These are phyloP conservation scores for Diachasma alloeum DNA, from an alignment of 1,140 invertebrate genomes.

Conservation along the genomic window DNA sequence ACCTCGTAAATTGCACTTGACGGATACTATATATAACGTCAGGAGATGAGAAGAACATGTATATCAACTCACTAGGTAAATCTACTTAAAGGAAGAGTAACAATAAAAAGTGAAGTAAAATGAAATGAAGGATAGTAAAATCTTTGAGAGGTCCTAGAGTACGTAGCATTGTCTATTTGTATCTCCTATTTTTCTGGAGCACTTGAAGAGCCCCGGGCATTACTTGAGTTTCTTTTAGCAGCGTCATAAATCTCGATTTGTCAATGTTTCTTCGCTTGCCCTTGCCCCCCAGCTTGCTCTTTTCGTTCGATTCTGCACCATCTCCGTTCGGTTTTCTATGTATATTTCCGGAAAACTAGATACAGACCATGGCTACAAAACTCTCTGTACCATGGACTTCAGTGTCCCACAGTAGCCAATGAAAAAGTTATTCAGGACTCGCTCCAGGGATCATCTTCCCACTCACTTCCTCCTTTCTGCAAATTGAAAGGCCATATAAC, in stretches of 20 bases:
- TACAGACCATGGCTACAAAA: background rate
- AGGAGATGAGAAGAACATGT: background rate
- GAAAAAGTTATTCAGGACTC: background rate
- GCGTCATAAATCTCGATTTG: constrained; percentile 52
- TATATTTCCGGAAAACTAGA: background rate
- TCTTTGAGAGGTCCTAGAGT: background rate
- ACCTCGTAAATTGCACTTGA: background rate
- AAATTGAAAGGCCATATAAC: background rate
- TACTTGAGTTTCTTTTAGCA: constrained; percentile 22
- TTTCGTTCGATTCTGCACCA: background rate
- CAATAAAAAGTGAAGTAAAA: background rate
- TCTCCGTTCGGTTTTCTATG: background rate
- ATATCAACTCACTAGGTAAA: background rate
- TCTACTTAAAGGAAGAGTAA: background rate
- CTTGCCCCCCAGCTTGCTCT: constrained; percentile 22
- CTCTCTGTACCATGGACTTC: background rate
- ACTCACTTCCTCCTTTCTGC: background rate
- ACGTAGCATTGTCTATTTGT: background rate
- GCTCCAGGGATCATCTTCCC: background rate
- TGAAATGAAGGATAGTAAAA: background rate
- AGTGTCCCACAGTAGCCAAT: background rate
- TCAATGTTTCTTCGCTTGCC: constrained; percentile 36
- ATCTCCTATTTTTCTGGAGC: background rate
- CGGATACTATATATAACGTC: background rate
- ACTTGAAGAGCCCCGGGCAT: background rate